Percentiles rank a stretch among this genome's conserved stretches.
Evolutionary conservation across 2,888 invertebrate genomes (phyloP).

Genomic region (Brenthis hecate): DNA sequence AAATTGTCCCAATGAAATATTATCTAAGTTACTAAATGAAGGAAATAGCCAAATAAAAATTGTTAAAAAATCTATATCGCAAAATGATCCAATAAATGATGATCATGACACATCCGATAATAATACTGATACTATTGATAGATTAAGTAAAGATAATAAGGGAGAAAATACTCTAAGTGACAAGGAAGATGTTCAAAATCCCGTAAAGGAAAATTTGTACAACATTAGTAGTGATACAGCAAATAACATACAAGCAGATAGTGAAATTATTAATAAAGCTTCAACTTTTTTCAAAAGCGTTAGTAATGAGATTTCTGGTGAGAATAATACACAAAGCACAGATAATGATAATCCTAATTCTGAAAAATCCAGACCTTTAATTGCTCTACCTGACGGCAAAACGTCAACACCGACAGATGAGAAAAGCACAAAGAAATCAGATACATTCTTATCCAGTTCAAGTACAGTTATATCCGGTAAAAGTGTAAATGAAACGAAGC

Average conservation of each 20-base stretch:
- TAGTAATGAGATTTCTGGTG: neutral
- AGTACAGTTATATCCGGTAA: neutral
- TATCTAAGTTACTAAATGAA: constrained; percentile 68
- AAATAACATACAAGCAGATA: neutral
- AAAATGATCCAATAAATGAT: constrained; percentile 29
- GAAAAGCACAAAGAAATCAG: neutral
- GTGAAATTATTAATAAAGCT: neutral
- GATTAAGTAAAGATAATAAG: constrained; percentile 4
- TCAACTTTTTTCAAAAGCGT: neutral
- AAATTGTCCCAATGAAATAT: constrained; percentile 56
- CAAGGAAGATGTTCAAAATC: neutral
- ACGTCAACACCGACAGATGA: neutral
- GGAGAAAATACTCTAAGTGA: neutral
- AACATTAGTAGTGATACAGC: neutral
- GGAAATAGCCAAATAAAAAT: constrained; percentile 73
- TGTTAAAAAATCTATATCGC: constrained; percentile 55
- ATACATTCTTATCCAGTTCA: neutral
- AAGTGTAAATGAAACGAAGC: neutral
- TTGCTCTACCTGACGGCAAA: neutral
- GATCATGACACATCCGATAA: constrained; percentile 33
- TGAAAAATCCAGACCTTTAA: neutral
- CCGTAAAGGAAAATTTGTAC: neutral
- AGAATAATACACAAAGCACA: neutral
- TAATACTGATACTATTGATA: constrained; percentile 25
- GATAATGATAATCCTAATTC: neutral